Evolutionary conservation across 2,888 invertebrate genomes (phyloP).

Genomic region (Andrena fulva): DNA sequence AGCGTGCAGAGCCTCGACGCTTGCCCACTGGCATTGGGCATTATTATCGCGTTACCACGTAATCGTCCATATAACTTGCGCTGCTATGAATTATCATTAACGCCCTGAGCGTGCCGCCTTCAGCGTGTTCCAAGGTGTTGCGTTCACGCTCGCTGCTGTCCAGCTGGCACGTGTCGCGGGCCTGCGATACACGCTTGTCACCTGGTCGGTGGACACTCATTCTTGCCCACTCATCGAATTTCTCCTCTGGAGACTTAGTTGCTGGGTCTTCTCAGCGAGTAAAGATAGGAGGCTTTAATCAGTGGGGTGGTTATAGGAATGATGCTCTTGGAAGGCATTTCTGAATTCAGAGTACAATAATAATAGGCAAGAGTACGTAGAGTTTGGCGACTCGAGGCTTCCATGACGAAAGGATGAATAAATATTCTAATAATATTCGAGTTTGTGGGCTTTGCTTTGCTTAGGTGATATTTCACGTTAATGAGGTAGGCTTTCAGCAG

Average conservation of each 20-base stretch:
- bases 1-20: constrained; percentile 9
- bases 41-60: constrained; percentile 75
- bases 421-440: no score
- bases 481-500: no score
- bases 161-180: constrained; percentile 46
- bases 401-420: no score
- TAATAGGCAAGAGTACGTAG: no score
- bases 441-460: no score
- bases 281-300: no score
- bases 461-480: no score
- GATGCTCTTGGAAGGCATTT: no score
- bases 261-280: not conserved
- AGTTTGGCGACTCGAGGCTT: no score
- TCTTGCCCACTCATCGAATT: not conserved
- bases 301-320: no score
- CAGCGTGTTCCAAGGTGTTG: constrained; percentile 39
- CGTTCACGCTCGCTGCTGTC: constrained; percentile 30
- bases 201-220: not conserved
- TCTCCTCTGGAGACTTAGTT: not conserved
- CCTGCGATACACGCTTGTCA: constrained; percentile 20
- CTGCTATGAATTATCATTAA: constrained; percentile 76
- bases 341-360: no score
- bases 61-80: constrained; percentile 75
- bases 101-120: constrained; percentile 39
- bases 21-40: constrained; percentile 54